Base-by-base conservation (phyloP, 2,113 vertebrate genomes). In the Meles meles region DNA sequence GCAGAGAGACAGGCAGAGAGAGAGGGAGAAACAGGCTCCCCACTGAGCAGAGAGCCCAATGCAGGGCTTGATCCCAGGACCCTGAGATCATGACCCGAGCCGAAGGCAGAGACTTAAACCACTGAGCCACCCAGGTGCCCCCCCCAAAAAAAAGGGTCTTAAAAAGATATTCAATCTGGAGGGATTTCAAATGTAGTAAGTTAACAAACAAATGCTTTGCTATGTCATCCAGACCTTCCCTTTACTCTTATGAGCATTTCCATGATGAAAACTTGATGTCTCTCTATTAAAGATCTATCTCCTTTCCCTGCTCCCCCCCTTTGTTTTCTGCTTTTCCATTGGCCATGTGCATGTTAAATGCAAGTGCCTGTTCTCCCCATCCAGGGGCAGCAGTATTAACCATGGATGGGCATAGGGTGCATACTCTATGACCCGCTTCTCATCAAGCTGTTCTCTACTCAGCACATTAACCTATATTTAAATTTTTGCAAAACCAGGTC, bases 141-240 rank as follows among this genome's bases (percentile, higher is more conserved):
- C n/a, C n/a, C n/a, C n/a, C 4, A 42, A 42, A 42, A 42, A 42
- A 42, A 42, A 42, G 44, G 15, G 49, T 52, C 15, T 52, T 52
- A 17, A 52, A 52, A 17, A 83, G 55, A 49, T 90, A n/a, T 74
- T 85, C 71, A 92, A 69, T 89, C 57, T 79, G 59, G 47, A 91
- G 9, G 9, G 7, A 81, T 74, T 95, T 84, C 2, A 20, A 88
- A 76, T 27, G 65, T 47, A 55, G 20, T 77, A 18, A 89, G 37
- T 6, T 42, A 44, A 77, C 39, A 37, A 67, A 42, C 31, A 37
- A 34, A 61, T 34, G 31, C 23, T 89, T 88, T 34, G 2, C 25
- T 49, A 2, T 29, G 42, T 29, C 25, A 6, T 31, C 18, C 4
- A 63, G 37, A 27, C 25, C 84, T 82, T 86, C 7, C 39, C 18